Conservation (phyloP, 2,888 invertebrate genomes). For the Caenorhabditis uteleia region DNA sequence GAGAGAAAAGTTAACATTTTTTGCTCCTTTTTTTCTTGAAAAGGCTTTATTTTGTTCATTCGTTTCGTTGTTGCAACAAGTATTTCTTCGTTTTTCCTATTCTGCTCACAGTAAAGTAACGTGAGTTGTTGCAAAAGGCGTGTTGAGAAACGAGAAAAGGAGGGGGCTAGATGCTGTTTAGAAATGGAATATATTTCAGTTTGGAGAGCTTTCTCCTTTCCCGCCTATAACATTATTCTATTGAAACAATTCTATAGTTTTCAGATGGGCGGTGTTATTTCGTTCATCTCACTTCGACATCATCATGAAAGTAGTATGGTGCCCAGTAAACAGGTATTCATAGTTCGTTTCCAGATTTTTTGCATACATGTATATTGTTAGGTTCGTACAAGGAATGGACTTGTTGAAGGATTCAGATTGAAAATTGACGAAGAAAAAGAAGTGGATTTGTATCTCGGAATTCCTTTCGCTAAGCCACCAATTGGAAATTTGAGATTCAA, state of each 20-base stretch:
- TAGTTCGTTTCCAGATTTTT: neutral
- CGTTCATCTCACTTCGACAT: constrained; percentile 47
- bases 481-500: constrained; percentile 60
- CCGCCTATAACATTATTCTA: no score
- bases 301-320: constrained; percentile 22
- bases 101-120: constrained; percentile 21
- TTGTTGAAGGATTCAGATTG: constrained; percentile 49
- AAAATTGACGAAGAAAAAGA: constrained; percentile 44
- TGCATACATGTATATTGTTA: constrained; percentile 5
- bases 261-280: constrained; percentile 56
- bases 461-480: constrained; percentile 65
- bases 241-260: constrained; percentile 1
- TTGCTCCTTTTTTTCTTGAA: constrained; percentile 15
- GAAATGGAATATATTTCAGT: constrained; percentile 10
- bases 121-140: no score
- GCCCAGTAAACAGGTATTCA: constrained; percentile 45
- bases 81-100: constrained; percentile 9
- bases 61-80: neutral
- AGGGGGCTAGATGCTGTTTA: no score
- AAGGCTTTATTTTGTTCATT: constrained; percentile 15
- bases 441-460: constrained; percentile 57
- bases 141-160: no score
- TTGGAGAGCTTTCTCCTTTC: no score
- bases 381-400: constrained; percentile 48
- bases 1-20: constrained; percentile 4